Evolutionary conservation across 2,113 vertebrate species (phyloP).

Genomic region (Charina bottae): DNA sequence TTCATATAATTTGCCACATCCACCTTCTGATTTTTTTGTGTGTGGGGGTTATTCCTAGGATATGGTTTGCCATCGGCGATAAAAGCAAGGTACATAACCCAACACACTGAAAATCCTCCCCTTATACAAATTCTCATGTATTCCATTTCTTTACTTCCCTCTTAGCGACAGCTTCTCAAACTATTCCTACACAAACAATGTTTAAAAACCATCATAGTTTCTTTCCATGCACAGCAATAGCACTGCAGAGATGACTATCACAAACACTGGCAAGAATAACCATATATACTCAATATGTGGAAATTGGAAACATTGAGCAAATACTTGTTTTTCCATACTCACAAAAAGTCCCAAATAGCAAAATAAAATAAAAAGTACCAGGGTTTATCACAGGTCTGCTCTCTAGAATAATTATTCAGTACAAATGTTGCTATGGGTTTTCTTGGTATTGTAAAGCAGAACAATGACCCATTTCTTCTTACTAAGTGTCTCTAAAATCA

Average conservation of each 20-base stretch:
- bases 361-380: conserved; percentile 19
- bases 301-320: conserved; percentile 27
- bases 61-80: neutral
- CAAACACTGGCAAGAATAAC: neutral
- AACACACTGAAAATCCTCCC: neutral
- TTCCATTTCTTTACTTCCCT: neutral
- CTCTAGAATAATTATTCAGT: neutral
- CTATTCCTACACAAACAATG: neutral
- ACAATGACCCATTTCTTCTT: conserved; percentile 30
- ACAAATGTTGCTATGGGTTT: conserved; percentile 22
- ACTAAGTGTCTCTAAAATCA: conserved; percentile 59
- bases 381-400: conserved; percentile 21
- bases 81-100: neutral
- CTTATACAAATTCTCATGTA: neutral
- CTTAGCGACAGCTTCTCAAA: neutral
- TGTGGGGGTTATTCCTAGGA: neutral
- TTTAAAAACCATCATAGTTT: neutral
- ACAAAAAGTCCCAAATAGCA: conserved; percentile 3
- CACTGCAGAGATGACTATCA: neutral
- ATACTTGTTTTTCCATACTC: neutral
- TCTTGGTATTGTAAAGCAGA: conserved; percentile 49
- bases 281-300: fast-evolving
- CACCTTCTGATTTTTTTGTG: neutral
- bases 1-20: neutral
- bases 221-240: neutral